phyloP scores from a whole-genome alignment of 1,140 invertebrate species.

The Acromyrmex charruanus region DNA sequence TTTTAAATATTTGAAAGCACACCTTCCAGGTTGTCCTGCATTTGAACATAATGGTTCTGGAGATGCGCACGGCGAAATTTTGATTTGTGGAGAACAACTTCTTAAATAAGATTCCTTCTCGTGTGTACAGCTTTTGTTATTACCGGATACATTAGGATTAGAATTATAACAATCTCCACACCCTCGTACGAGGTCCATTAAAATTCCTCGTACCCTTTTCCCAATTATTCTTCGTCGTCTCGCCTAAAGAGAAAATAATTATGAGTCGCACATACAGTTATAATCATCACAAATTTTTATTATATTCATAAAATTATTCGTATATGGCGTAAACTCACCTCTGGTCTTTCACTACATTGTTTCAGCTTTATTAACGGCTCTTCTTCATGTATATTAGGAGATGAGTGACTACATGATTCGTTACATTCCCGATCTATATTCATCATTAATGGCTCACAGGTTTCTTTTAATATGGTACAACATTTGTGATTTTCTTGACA shows the following conservation, averaged over 20 bases:
- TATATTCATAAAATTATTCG: neutral
- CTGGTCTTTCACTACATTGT: constrained; percentile 65
- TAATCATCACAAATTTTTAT: neutral
- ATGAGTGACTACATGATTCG: constrained; percentile 38
- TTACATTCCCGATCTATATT: constrained; percentile 36
- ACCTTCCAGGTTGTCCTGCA: constrained; percentile 76
- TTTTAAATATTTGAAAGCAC: constrained; percentile 47
- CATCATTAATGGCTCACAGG: constrained; percentile 48
- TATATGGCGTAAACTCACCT: constrained; percentile 66
- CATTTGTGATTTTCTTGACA: constrained; percentile 57
- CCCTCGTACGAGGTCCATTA: constrained; percentile 81
- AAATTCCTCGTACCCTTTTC: constrained; percentile 78
- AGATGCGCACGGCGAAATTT: constrained; percentile 66
- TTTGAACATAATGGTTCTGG: constrained; percentile 63
- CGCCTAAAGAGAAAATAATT: constrained; percentile 52
- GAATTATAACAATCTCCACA: constrained; percentile 79
- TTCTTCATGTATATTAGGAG: constrained; percentile 61
- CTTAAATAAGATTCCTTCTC: constrained; percentile 37
- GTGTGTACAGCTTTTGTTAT: constrained; percentile 47
- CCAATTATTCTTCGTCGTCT: constrained; percentile 79
- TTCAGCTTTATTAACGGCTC: constrained; percentile 68
- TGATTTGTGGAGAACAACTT: constrained; percentile 73
- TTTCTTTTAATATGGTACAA: constrained; percentile 55
- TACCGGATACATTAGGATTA: constrained; percentile 60
- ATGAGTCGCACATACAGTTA: neutral